Conservation (phyloP, 2,888 invertebrate genomes). For the Anticlea derivata region DNA sequence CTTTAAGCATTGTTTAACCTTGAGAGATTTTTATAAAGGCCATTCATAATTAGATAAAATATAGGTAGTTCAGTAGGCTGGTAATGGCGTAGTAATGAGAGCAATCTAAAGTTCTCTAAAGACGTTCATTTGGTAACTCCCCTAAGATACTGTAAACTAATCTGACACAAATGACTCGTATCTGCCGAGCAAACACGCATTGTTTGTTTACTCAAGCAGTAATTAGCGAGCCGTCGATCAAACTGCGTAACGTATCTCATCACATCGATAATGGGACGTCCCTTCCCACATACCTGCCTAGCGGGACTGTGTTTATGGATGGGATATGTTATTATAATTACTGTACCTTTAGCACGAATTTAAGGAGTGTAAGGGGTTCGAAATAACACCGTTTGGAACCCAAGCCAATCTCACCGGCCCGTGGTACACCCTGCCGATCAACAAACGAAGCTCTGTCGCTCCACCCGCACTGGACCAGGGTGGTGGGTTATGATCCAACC, state of each 20-base stretch:
- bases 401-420: too few species aligned
- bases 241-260: slow-evolving; percentile 28
- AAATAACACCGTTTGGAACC: too few species aligned
- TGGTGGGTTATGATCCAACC: too few species aligned
- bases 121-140: background rate
- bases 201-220: slow-evolving; percentile 39
- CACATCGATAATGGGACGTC: slow-evolving; percentile 23
- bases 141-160: slow-evolving; percentile 10
- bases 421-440: too few species aligned
- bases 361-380: too few species aligned
- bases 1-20: too few species aligned
- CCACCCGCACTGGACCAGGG: too few species aligned
- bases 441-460: too few species aligned
- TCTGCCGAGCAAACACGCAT: background rate
- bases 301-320: background rate
- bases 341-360: too few species aligned
- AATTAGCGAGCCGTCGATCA: slow-evolving; percentile 57
- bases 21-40: too few species aligned
- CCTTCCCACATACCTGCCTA: slow-evolving; percentile 1
- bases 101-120: slow-evolving; percentile 3
- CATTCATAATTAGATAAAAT: too few species aligned
- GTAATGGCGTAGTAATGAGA: background rate
- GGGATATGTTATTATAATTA: background rate
- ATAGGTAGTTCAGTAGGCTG: too few species aligned
- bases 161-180: slow-evolving; percentile 10